Base-by-base conservation (phyloP, 2,113 vertebrate species). In the Coreoperca whiteheadi region DNA sequence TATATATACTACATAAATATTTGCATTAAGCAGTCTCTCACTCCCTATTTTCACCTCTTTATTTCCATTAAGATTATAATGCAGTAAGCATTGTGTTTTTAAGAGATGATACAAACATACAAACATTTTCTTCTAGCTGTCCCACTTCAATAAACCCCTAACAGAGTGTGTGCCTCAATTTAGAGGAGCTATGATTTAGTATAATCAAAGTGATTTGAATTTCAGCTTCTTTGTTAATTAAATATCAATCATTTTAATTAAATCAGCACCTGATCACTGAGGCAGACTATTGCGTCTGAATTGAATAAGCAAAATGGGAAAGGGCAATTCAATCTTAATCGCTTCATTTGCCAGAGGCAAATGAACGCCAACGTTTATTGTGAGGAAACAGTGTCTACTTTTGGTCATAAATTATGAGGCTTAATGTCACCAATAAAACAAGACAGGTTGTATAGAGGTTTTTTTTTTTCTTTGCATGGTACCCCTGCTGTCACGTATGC, bases 251-350 rank as follows among this genome's bases (percentile, higher is more conserved):
- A 86, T 48, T 85, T 78, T 46, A 89, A 90, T 93, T 71, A 87
- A 89, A 93, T 92, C 82, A 79, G 78, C 46, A 66, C 34, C 54
- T 77, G 79, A 83, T 84, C 85, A 86, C 48, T 56, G 79, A 82
- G 63, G 61, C 77, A 84, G 79, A 81, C 67, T 64, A 72, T 54
- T 87, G 70, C 73, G 15, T 64, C 71, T 65, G 46, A 87, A 91
- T 85, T 93, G 67, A 93, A 93, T 89, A 89, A 89, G 76, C 81
- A 68, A 89, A 83, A 69, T 73, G 79, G 81, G 57, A 95, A 94
- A 94, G 91, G 92, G 74, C 89, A 94, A 89, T 84, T 78, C 77
- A 74, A 76, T 89, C 76, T 66, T 74, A 91, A 81, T 79, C 48
- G 80, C 74, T 81, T 85, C 32, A 91, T 93, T 89, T 84, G 66